phyloP scores from a whole-genome alignment of 2,888 invertebrate genomes.

The Hirudinaria manillensis region DNA sequence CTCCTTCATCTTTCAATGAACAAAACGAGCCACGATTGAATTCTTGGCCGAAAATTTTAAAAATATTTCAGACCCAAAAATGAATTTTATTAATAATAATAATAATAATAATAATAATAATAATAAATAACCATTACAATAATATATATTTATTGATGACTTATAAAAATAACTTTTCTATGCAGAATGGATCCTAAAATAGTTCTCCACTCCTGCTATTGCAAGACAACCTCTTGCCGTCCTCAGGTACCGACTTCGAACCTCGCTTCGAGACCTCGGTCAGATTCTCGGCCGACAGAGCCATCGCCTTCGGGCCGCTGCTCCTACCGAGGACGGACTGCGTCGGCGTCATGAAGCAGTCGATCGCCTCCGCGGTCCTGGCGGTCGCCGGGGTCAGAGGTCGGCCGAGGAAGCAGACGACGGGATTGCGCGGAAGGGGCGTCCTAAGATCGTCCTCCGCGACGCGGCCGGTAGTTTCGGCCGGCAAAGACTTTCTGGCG shows the following conservation, averaged over 20 bases:
- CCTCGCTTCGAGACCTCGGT: background rate
- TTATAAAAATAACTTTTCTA: too few relatives aligned
- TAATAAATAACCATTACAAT: background rate
- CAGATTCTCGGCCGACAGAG: background rate
- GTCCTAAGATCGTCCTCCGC: background rate
- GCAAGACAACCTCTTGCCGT: constrained; percentile 3
- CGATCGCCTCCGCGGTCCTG: background rate
- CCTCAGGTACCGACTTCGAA: background rate
- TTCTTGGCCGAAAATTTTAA: too few relatives aligned
- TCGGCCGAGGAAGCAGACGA: background rate
- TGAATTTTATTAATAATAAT: background rate
- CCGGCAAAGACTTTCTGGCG: too few relatives aligned
- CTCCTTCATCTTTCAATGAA: too few relatives aligned
- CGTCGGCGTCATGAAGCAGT: background rate
- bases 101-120: background rate
- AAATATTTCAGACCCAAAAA: too few relatives aligned
- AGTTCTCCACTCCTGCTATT: background rate
- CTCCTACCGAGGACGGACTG: background rate
- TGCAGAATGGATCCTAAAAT: background rate
- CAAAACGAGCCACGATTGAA: too few relatives aligned
- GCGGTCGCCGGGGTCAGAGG: background rate
- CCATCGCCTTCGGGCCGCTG: background rate
- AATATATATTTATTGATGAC: background rate
- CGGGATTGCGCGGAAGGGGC: background rate
- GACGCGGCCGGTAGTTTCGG: too few relatives aligned